Evolutionary conservation across 2,888 invertebrate genomes (phyloP).

Genomic region (Lasioglossum leucozonium): DNA sequence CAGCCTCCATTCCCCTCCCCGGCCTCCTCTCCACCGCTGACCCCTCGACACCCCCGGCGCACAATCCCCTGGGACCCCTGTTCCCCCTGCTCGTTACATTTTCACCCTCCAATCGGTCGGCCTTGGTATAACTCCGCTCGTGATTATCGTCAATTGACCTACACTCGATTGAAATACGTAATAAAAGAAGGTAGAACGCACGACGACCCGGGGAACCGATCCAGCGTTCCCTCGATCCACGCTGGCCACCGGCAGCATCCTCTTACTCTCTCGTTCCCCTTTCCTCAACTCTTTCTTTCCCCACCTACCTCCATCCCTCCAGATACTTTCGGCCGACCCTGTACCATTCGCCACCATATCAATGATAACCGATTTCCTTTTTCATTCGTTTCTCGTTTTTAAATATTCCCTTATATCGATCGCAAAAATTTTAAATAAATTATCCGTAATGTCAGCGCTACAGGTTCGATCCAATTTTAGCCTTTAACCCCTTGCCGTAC

Average conservation of each 20-base stretch:
- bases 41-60: conserved; percentile 21
- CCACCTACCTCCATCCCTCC: not conserved
- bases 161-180: conserved; percentile 74
- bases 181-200: conserved; percentile 64
- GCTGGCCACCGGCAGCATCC: conserved; percentile 15
- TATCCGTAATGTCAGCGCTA: too few relatives aligned
- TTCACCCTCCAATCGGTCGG: conserved; percentile 76
- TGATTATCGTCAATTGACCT: conserved; percentile 79
- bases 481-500: too few relatives aligned
- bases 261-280: not conserved
- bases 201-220: conserved; percentile 46
- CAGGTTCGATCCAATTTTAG: too few relatives aligned
- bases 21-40: conserved; percentile 17
- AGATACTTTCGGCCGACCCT: conserved; percentile 4
- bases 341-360: conserved; percentile 60
- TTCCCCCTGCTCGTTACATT: conserved; percentile 68
- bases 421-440: too few relatives aligned
- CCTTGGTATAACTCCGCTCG: conserved; percentile 74
- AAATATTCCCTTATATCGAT: too few relatives aligned
- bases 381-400: conserved; percentile 16
- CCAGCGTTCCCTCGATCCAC: conserved; percentile 12
- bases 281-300: not conserved
- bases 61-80: not conserved
- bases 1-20: conserved; percentile 17
- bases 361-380: conserved; percentile 54